These are phyloP conservation scores for Eurypyga helias DNA, from an alignment of 2,113 vertebrate genomes.

Conservation along the genomic window DNA sequence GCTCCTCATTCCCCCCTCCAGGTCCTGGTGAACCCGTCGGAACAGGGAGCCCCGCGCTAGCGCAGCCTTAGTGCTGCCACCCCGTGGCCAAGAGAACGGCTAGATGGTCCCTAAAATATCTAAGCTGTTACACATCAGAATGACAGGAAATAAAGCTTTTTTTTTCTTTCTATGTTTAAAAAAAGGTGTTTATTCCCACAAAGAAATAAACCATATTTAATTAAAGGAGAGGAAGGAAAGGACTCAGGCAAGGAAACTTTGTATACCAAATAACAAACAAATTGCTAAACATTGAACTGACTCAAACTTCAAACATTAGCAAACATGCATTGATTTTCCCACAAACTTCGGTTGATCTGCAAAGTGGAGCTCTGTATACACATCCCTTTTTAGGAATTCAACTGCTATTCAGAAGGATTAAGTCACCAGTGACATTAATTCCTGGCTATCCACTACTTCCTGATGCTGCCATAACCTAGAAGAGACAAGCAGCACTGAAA, in stretches of 20 bases:
- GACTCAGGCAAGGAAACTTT: background rate
- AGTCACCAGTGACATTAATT: background rate
- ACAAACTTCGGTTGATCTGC: background rate
- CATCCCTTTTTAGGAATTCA: background rate
- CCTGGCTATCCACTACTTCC: background rate
- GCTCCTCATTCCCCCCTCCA: background rate
- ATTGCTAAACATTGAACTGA: background rate
- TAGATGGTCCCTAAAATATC: background rate
- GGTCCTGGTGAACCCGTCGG: background rate
- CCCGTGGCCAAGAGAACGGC: background rate
- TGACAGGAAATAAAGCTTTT: background rate
- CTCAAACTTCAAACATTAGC: background rate
- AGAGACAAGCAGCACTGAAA: background rate
- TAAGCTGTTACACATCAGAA: background rate
- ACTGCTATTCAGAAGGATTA: background rate
- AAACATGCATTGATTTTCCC: background rate
- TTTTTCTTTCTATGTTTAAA: background rate
- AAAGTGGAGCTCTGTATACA: background rate
- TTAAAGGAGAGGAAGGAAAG: background rate
- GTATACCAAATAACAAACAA: background rate
- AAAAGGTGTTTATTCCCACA: background rate
- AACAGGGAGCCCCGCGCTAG: accelerated
- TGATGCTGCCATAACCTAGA: background rate
- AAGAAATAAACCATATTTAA: background rate
- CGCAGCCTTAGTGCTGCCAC: background rate